Percentiles rank a stretch among this genome's conserved stretches.
Conservation (phyloP, 2,113 vertebrate genomes). For the Dicrurus megarhynchus region DNA sequence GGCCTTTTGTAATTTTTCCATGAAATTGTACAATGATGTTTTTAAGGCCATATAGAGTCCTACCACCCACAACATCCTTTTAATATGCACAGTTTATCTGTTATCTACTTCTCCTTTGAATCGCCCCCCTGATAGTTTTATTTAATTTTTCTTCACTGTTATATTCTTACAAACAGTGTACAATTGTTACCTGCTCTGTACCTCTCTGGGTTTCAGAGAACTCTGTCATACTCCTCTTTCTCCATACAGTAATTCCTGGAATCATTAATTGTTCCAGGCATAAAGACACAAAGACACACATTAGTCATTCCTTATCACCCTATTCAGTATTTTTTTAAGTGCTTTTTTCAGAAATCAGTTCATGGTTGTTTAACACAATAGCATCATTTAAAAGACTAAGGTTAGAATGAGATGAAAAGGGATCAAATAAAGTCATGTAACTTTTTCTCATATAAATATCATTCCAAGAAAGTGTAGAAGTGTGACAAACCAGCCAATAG, state of each 20-base stretch:
- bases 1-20: background rate
- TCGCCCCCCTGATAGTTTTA: background rate
- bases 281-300: background rate
- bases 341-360: background rate
- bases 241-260: background rate
- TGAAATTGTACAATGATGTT: background rate
- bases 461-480: background rate
- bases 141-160: background rate
- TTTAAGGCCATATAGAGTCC: background rate
- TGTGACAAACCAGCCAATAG: background rate
- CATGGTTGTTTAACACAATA: background rate
- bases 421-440: background rate
- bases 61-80: background rate
- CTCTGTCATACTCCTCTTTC: background rate
- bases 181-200: background rate
- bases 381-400: background rate
- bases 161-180: background rate
- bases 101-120: background rate
- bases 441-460: background rate
- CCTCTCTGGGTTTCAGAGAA: background rate
- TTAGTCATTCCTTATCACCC: background rate
- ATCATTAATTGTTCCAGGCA: background rate
- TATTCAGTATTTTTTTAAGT: background rate
- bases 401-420: background rate
- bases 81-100: background rate